Evolutionary conservation across 2,113 vertebrate species (phyloP).

Genomic region (Eublepharis macularius): DNA sequence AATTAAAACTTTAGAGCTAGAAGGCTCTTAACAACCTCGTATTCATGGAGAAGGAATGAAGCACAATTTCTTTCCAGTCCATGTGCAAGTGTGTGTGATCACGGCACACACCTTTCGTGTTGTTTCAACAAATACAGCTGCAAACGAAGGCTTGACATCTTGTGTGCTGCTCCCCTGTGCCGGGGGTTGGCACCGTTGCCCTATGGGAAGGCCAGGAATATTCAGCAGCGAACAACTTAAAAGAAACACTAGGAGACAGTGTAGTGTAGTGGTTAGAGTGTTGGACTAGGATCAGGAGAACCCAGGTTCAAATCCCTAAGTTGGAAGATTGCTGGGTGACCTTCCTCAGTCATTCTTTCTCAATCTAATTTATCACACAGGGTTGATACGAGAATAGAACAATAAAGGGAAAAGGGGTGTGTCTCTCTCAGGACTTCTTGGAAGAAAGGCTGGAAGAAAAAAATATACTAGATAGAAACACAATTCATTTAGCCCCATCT

Average conservation of each 20-base stretch:
- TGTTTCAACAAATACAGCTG: constrained; percentile 65
- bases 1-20: constrained; percentile 63
- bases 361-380: too few relatives aligned
- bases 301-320: too few relatives aligned
- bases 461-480: constrained; percentile 50
- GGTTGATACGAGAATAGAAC: too few relatives aligned
- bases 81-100: background rate
- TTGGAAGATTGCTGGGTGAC: too few relatives aligned
- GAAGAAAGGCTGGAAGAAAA: too few relatives aligned
- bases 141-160: constrained; percentile 55
- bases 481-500: constrained; percentile 84
- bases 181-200: constrained; percentile 72
- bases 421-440: too few relatives aligned
- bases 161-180: constrained; percentile 58
- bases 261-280: too few relatives aligned
- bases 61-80: background rate
- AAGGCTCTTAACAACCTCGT: constrained; percentile 33
- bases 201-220: constrained; percentile 83
- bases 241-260: too few relatives aligned
- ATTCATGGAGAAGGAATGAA: constrained; percentile 6
- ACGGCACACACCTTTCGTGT: constrained; percentile 58
- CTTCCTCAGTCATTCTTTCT: too few relatives aligned
- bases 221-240: constrained; percentile 21
- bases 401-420: too few relatives aligned
- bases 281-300: too few relatives aligned